Evolutionary conservation across 2,888 invertebrate genomes (phyloP).

Genomic region (Tromatobia lineatoria): DNA sequence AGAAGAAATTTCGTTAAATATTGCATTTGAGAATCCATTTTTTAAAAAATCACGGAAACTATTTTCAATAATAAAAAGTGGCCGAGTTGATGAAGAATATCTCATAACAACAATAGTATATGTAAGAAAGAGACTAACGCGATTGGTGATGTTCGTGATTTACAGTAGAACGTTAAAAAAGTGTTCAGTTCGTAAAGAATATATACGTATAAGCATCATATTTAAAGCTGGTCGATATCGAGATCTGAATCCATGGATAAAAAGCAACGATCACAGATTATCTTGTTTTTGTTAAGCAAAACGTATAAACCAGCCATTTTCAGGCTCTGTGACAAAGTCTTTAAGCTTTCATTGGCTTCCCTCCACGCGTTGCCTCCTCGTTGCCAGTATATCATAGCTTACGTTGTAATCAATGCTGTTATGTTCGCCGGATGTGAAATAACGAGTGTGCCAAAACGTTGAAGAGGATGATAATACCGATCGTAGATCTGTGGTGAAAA

Average conservation of each 20-base stretch:
- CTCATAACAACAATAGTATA: conserved; percentile 1
- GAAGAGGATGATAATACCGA: conserved; percentile 18
- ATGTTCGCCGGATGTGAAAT: conserved; percentile 42
- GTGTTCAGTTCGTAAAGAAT: conserved; percentile 27
- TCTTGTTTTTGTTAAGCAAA: not conserved
- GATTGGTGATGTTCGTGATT: conserved; percentile 55
- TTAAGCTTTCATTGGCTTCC: not conserved
- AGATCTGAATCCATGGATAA: not conserved
- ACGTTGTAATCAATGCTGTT: conserved; percentile 46
- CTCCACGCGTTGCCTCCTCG: conserved; percentile 28
- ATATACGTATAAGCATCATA: conserved; percentile 42
- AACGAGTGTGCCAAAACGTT: conserved; percentile 60
- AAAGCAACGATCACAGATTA: not conserved
- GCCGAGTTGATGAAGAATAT: not conserved
- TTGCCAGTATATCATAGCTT: conserved; percentile 53
- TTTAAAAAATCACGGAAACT: too few relatives aligned
- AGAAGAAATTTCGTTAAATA: too few relatives aligned
- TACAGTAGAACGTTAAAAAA: conserved; percentile 38
- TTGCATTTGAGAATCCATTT: too few relatives aligned
- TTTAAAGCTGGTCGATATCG: conserved; percentile 36
- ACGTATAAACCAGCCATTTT: conserved; percentile 23
- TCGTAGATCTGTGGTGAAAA: conserved; percentile 13
- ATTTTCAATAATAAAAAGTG: too few relatives aligned
- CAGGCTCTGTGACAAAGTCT: not conserved
- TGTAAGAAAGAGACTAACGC: conserved; percentile 1